Evolutionary conservation across 2,113 vertebrate species (phyloP).

Genomic region (Empidonax alnorum): DNA sequence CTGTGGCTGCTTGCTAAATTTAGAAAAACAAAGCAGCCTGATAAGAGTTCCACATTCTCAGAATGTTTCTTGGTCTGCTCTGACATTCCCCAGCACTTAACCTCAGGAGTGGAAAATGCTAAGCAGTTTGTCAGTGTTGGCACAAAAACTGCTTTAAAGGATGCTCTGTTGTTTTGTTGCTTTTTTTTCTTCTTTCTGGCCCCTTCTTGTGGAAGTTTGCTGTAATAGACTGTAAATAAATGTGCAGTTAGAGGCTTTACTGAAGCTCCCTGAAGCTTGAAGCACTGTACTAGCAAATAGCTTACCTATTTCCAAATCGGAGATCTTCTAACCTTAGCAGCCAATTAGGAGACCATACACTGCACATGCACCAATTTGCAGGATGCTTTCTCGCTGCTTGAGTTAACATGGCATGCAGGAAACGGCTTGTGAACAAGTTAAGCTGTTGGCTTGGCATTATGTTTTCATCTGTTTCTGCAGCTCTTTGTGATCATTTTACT

Average conservation of each 20-base stretch:
- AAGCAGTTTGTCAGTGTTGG: neutral
- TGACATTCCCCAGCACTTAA: neutral
- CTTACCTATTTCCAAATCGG: neutral
- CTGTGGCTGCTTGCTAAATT: neutral
- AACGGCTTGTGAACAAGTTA: neutral
- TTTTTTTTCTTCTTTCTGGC: neutral
- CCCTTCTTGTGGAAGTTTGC: neutral
- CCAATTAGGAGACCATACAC: neutral
- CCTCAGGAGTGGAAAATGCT: neutral
- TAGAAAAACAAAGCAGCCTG: neutral
- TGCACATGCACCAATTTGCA: neutral
- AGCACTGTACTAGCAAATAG: neutral
- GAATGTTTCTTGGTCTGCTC: neutral
- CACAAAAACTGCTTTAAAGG: neutral
- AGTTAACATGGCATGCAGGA: neutral
- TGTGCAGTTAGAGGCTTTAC: neutral
- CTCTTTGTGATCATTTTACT: neutral
- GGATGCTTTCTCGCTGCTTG: neutral
- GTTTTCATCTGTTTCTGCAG: neutral
- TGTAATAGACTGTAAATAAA: neutral
- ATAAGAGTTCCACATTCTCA: neutral
- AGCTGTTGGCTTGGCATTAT: neutral
- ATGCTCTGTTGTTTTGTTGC: neutral
- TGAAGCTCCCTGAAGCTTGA: neutral
- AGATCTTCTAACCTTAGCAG: constrained; percentile 4